Base-by-base conservation (phyloP, 2,113 vertebrate species). In the Nansenia antarctica region DNA sequence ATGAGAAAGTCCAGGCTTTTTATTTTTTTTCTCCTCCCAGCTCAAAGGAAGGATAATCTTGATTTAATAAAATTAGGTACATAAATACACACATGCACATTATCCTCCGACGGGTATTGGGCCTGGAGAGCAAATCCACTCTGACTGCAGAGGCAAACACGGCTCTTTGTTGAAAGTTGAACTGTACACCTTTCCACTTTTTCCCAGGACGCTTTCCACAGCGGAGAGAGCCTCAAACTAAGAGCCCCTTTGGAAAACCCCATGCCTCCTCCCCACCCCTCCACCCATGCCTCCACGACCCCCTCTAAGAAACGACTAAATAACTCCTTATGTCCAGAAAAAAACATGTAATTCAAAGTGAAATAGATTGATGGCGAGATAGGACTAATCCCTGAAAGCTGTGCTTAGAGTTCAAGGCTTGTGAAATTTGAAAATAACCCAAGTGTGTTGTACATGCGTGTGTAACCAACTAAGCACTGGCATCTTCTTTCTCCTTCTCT, bases 21-120 rank as follows among this genome's bases (percentile, higher is more conserved):
- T 59, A 61, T 75, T 9, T 26, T 18, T 34, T 24, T 52, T 9
- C 52, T 58, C 77, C 30, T 53, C 26, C 67, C 26, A 58, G 67
- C 58, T 72, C 74, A 86, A 84, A 80, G 45, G 61, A 65, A 59
- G 59, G 59, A 73, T 75, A 60, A 76, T 76, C 76, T 76, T 65
- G 62, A 73, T 76, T 80, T 78, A 83, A 83, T 78, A 64, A 76
- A 86, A 80, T 82, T 60, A 80, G 74, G 70, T 59, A 71, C 70
- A 79, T 75, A 81, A 82, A 84, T 77, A 83, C 57, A 80, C 72
- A 76, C 73, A 63, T 78, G 65, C 45, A 65, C 67, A 76, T 70
- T 74, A 62, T 71, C 65, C 61, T 72, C 69, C 24, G 59, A 47
- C n/a, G 63, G 70, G 37, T 73, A 63, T 75, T 63, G 57, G 66